Percentiles rank a stretch among this genome's conserved stretches.
Conservation (phyloP, 2,888 invertebrate species). For the Trissonchulus sp. region DNA sequence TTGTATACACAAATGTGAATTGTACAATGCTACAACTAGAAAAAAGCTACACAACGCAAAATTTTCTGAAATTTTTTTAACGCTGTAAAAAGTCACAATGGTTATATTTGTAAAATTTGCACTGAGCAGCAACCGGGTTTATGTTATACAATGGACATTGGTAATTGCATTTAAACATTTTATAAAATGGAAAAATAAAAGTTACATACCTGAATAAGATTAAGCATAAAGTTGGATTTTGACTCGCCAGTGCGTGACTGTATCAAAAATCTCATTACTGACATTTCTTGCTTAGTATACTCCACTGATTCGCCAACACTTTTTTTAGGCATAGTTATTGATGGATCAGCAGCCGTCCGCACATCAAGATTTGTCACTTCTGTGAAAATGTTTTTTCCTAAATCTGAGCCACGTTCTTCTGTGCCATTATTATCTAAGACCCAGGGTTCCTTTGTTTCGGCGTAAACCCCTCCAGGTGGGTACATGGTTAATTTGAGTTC, state of each 20-base stretch:
- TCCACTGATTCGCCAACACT: not conserved
- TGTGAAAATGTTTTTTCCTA: not conserved
- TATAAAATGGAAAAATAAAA: too few relatives aligned
- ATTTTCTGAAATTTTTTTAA: too few relatives aligned
- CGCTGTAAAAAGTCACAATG: too few relatives aligned
- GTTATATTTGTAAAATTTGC: too few relatives aligned
- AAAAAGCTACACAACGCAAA: too few relatives aligned
- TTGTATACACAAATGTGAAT: too few relatives aligned
- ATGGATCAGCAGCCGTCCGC: not conserved
- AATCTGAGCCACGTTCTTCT: not conserved
- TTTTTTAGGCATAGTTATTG: too few relatives aligned
- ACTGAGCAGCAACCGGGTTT: too few relatives aligned
- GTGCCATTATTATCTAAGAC: not conserved
- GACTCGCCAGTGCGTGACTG: not conserved
- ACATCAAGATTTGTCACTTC: not conserved
- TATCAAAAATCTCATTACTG: not conserved
- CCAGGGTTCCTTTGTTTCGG: not conserved
- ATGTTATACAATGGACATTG: too few relatives aligned
- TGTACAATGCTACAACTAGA: too few relatives aligned
- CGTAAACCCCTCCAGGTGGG: not conserved
- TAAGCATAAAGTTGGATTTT: not conserved
- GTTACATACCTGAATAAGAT: not conserved
- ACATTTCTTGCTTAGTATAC: not conserved
- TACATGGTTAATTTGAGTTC: not conserved
- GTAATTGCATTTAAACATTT: too few relatives aligned